Base-by-base conservation (phyloP, 2,888 invertebrate species). In the Nomada fucata region DNA sequence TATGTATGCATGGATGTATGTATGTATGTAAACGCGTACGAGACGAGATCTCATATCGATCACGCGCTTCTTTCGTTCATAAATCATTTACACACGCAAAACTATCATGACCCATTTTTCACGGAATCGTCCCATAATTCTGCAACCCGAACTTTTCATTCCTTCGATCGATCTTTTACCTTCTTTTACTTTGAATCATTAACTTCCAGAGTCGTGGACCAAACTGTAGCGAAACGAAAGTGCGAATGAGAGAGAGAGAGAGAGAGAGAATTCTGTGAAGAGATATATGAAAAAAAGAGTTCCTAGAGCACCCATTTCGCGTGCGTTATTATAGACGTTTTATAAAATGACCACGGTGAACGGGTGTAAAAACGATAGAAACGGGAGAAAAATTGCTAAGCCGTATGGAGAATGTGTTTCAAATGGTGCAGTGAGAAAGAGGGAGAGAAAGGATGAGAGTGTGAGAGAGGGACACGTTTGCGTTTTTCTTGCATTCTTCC, bases 201-300 rank as follows among this genome's bases (percentile, higher is more conserved):
- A 81, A 83, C 86, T 85, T 76, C 79, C 80, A 88, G 79, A 87
- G 82, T 81, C 83, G 88, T 90, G 89, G 90, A 90, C 90, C 90
- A 91, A 90, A 77, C 55, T 85, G 74, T 87, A 87, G 76, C 79
- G 55, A 87, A 76, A 76, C 82, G 64, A 81, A 80, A 63, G 72
- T 70, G 65, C 68, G 60, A 76, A 71, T 63, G 82, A 42, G 76
- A 70, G 60, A 74, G 50, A 67, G 75, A n/a, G n/a, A 71, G 75
- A 57, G 73, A 59, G 74, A 64, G 78, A 59, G 29, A 82, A 69
- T 68, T 53, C n/a, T 20, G 65, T 26, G 52, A 67, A 20, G 68
- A 68, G 57, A 64, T 44, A 72, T 42, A 67, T 23, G 57, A 71
- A 80, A 64, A 85, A 82, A 87, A 84, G 81, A 88, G 88, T 88